Percentiles rank a stretch among this genome's conserved stretches.
Evolutionary conservation across 2,888 invertebrate genomes (phyloP).

Genomic region (Scrobipalpa atriplicella): DNA sequence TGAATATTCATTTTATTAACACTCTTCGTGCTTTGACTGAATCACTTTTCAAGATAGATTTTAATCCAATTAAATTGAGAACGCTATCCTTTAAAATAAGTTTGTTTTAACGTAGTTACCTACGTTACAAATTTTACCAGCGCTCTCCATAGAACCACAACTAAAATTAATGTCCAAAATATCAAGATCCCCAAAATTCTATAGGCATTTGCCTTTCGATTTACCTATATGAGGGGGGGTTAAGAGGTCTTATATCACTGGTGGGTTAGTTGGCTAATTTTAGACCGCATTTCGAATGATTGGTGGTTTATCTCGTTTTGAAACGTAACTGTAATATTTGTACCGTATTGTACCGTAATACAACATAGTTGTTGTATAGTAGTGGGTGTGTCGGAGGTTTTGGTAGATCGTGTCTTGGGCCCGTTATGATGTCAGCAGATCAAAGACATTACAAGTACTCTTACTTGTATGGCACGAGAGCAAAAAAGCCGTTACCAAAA

Average conservation of each 20-base stretch:
- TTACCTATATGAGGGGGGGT: too few relatives aligned
- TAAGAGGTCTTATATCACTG: constrained; percentile 18
- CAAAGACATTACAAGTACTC: not conserved
- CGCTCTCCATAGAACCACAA: constrained; percentile 8
- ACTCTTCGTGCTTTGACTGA: not conserved
- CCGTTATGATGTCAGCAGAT: constrained; percentile 15
- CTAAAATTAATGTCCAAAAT: constrained; percentile 2
- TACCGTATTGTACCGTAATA: constrained; percentile 32
- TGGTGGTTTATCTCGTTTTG: constrained; percentile 30
- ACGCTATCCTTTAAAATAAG: too few relatives aligned
- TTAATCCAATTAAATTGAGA: too few relatives aligned
- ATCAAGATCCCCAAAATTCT: constrained; percentile 20
- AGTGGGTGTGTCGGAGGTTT: too few relatives aligned
- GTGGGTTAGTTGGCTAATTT: constrained; percentile 36
- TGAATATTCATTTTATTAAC: not conserved
- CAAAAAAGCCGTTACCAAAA: not conserved
- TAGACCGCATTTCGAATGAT: constrained; percentile 35
- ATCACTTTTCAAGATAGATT: too few relatives aligned
- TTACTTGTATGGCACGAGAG: not conserved
- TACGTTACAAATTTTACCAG: too few relatives aligned
- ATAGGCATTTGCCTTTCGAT: not conserved
- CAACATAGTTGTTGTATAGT: not conserved
- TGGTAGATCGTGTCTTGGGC: constrained; percentile 2
- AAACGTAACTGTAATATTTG: constrained; percentile 23
- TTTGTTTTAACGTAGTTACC: too few relatives aligned